Percentiles rank a stretch among this genome's conserved stretches.
These are phyloP conservation scores for Anoplolepis gracilipes DNA, from an alignment of 1,140 invertebrate genomes.

Conservation along the genomic window DNA sequence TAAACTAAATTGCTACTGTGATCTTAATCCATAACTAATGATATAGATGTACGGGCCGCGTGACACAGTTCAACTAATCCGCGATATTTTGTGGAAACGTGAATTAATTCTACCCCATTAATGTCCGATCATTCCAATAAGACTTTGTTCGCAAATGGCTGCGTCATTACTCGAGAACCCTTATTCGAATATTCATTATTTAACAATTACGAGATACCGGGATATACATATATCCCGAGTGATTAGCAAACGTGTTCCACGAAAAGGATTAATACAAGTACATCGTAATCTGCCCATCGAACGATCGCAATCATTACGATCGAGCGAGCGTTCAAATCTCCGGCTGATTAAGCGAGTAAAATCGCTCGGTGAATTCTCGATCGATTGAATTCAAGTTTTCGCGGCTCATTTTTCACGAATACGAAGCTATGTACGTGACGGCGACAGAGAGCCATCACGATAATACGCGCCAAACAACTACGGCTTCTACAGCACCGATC, in stretches of 20 bases:
- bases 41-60: not conserved
- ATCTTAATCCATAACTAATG: constrained; percentile 70
- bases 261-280: constrained; percentile 1
- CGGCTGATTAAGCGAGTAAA: constrained; percentile 11
- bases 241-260: constrained; percentile 23
- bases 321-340: not conserved
- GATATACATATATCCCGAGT: not conserved
- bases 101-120: constrained; percentile 41
- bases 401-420: not conserved
- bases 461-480: not conserved
- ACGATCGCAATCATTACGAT: not conserved
- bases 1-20: constrained; percentile 4
- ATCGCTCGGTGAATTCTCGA: not conserved
- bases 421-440: not conserved
- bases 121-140: constrained; percentile 12
- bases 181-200: constrained; percentile 27
- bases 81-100: constrained; percentile 37
- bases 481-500: not conserved
- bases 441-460: not conserved
- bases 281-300: not conserved
- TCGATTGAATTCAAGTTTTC: not conserved
- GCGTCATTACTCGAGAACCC: constrained; percentile 15
- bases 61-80: constrained; percentile 19
- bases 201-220: constrained; percentile 25
- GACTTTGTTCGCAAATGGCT: constrained; percentile 13